phyloP scores from a whole-genome alignment of 2,888 invertebrate genomes.

The Cheilosia scutellata region DNA sequence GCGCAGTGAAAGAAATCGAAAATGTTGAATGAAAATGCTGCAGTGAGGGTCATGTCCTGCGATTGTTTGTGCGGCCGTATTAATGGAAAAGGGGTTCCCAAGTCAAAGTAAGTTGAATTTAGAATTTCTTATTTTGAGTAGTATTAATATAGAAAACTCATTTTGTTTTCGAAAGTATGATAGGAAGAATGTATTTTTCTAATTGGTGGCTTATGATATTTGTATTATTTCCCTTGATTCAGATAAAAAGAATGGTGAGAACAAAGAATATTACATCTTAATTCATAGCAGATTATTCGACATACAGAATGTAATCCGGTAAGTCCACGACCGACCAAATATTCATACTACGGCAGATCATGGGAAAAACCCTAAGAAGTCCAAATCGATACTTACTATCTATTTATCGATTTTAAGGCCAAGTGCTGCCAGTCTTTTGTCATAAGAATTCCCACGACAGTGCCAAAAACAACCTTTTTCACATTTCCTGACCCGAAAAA shows the following conservation, averaged over 20 bases:
- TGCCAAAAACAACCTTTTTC: too few species aligned
- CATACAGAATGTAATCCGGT: neutral
- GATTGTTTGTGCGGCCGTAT: constrained; percentile 54
- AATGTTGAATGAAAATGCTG: constrained; percentile 69
- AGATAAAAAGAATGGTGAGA: neutral
- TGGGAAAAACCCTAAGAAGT: too few species aligned
- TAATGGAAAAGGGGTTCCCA: constrained; percentile 48
- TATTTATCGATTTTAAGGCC: too few species aligned
- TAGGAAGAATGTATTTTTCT: neutral
- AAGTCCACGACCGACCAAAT: too few species aligned
- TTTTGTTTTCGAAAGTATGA: neutral
- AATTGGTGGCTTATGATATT: neutral
- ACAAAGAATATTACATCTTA: neutral
- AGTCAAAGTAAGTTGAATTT: constrained; percentile 32
- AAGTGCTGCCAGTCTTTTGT: too few species aligned
- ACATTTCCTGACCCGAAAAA: too few species aligned
- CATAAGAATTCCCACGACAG: too few species aligned
- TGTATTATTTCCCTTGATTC: neutral
- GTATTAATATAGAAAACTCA: neutral
- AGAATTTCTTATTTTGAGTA: constrained; percentile 44
- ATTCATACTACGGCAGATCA: too few species aligned
- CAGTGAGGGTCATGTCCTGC: constrained; percentile 56
- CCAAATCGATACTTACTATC: too few species aligned
- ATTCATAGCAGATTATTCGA: too few species aligned
- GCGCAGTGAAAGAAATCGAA: constrained; percentile 65